phyloP scores from a whole-genome alignment of 2,113 vertebrate species.

The Clupea harengus region DNA sequence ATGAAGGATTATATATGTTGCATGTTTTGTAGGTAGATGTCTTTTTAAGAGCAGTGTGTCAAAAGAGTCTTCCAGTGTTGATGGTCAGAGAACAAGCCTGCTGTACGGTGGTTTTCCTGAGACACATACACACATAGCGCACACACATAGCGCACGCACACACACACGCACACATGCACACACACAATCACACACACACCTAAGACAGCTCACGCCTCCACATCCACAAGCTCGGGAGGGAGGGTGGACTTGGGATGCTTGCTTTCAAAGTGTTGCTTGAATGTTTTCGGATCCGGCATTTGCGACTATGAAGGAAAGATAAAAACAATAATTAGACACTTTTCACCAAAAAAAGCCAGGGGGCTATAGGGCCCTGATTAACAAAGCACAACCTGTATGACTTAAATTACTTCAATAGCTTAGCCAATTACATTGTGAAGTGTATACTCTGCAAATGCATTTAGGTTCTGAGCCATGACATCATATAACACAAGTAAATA shows the following conservation, averaged over 20 bases:
- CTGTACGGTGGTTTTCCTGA: background rate
- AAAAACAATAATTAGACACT: background rate
- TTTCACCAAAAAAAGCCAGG: background rate
- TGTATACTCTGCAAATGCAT: no score
- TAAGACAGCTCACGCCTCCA: conserved; percentile 55
- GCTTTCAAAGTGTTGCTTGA: conserved; percentile 54
- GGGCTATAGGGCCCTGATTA: no score
- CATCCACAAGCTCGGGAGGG: conserved; percentile 58
- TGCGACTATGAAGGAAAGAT: conserved; percentile 35
- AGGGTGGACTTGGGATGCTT: conserved; percentile 51
- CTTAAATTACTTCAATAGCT: no score
- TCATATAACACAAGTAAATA: background rate
- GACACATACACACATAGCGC: background rate
- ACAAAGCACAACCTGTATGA: no score
- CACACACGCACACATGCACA: background rate
- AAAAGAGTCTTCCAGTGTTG: conserved; percentile 11
- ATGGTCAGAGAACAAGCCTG: background rate
- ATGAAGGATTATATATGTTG: background rate
- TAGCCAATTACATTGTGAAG: no score
- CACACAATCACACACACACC: background rate
- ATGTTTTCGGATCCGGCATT: conserved; percentile 54
- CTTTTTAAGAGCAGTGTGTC: background rate
- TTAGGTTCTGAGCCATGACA: no score
- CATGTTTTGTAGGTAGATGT: background rate
- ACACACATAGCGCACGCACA: background rate